These are phyloP conservation scores for Heterochromis multidens DNA, from an alignment of 2,113 vertebrate genomes.

Conservation along the genomic window DNA sequence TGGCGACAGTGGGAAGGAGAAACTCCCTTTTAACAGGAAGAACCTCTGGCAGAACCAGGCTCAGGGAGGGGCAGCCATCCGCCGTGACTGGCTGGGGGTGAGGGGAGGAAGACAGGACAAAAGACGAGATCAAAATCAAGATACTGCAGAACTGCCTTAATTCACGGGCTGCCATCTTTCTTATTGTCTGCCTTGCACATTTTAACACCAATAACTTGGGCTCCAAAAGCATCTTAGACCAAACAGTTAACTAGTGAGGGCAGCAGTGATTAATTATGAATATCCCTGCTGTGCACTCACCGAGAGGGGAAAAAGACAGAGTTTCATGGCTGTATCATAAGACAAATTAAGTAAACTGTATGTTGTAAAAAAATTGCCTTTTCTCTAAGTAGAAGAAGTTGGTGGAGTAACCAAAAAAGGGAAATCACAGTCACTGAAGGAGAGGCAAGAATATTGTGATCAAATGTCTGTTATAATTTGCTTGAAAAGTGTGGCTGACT, in stretches of 20 bases:
- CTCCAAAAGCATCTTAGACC: not conserved
- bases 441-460: not conserved
- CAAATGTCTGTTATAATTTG: not conserved
- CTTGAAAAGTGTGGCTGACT: too few species aligned
- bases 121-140: too few species aligned
- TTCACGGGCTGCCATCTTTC: not conserved
- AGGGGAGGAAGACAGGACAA: too few species aligned
- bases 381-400: not conserved
- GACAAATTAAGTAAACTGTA: not conserved
- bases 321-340: not conserved
- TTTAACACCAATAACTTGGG: not conserved
- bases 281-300: not conserved
- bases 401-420: not conserved
- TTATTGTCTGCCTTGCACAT: not conserved
- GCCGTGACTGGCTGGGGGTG: too few species aligned
- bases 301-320: not conserved
- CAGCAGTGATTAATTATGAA: not conserved
- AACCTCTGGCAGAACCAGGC: too few species aligned
- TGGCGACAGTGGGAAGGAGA: too few species aligned
- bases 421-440: not conserved
- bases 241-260: not conserved
- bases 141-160: not conserved
- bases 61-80: too few species aligned
- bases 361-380: not conserved
- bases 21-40: too few species aligned